Base-by-base conservation (phyloP, 2,797 vertebrate species). In the Artibeus jamaicensis region DNA sequence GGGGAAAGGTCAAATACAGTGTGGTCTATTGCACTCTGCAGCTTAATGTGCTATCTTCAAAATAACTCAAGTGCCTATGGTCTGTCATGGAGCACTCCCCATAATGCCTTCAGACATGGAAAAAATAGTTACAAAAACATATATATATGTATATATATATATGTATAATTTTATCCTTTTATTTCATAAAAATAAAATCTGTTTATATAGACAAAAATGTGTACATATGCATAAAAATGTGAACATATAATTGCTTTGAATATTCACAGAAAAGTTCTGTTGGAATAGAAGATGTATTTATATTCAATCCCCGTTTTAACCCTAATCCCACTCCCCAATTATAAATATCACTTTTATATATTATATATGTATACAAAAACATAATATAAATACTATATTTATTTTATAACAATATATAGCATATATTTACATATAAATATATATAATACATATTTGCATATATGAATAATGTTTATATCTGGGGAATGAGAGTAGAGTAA, bases 211-310 rank as follows among this genome's bases (percentile, higher is more conserved):
- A 79, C 21, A 81, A 92, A 55, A 55, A 9, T 50, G 29, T 55
- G n/a, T 67, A 32, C 55, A 26, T 55, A 9, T 85, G 37, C 14
- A 11, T 42, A 32, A 65, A 21, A 70, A 14, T 29, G 24, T 73
- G 22, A 24, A 14, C 74, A 78, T 74, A 46, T 24, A 9, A 48
- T 86, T 86, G 81, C 42, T 77, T 53, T 89, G 84, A 93, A 84
- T 91, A 96, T 55, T 97, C 71, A 68, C 21, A 68, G 62, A 74
- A 42, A 94, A 93, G 16, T 18, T 95, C 78, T 95, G 42, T 21
- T 81, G 88, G 32, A 39, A 46, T 76, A 24, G 39, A 83, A 68
- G 26, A 57, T 85, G 32, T 67, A 39, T 70, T 62, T 62, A 32
- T 32, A 62, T 62, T 14, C 59, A 32, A 32, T 29, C 11, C 59